phyloP scores from a whole-genome alignment of 1,140 invertebrate genomes.

The Chlorops oryzae region DNA sequence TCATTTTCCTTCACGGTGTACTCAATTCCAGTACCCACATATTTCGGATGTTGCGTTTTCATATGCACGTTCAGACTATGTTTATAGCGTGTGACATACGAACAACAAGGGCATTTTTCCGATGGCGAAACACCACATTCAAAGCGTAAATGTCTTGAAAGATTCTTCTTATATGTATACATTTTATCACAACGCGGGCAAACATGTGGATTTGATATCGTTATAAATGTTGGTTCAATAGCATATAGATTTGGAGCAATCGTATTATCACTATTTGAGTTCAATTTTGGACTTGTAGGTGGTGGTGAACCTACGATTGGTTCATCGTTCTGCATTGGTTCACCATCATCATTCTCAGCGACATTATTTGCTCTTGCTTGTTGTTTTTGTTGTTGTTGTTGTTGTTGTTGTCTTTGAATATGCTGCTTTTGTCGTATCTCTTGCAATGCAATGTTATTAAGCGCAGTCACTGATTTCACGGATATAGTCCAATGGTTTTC shows the following conservation, averaged over 20 bases:
- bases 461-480: constrained; percentile 40
- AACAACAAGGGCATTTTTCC: constrained; percentile 55
- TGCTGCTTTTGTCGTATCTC: constrained; percentile 14
- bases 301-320: too few species aligned
- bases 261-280: neutral
- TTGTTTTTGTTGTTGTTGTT: neutral
- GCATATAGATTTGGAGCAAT: too few species aligned
- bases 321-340: too few species aligned
- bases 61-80: constrained; percentile 53
- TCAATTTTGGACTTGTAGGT: neutral
- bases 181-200: constrained; percentile 56
- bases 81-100: constrained; percentile 54
- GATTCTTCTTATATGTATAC: constrained; percentile 55
- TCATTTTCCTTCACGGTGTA: too few species aligned
- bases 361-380: neutral
- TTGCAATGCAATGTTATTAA: constrained; percentile 28
- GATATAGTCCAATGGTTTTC: constrained; percentile 33
- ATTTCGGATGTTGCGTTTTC: constrained; percentile 38
- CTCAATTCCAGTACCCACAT: too few species aligned
- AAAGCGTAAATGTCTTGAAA: constrained; percentile 53
- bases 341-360: constrained; percentile 1
- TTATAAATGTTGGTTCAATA: neutral
- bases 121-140: constrained; percentile 55
- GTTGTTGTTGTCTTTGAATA: constrained; percentile 5
- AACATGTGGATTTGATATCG: constrained; percentile 18